phyloP scores from a whole-genome alignment of 2,888 invertebrate genomes.

The Pseudanteris insignis region DNA sequence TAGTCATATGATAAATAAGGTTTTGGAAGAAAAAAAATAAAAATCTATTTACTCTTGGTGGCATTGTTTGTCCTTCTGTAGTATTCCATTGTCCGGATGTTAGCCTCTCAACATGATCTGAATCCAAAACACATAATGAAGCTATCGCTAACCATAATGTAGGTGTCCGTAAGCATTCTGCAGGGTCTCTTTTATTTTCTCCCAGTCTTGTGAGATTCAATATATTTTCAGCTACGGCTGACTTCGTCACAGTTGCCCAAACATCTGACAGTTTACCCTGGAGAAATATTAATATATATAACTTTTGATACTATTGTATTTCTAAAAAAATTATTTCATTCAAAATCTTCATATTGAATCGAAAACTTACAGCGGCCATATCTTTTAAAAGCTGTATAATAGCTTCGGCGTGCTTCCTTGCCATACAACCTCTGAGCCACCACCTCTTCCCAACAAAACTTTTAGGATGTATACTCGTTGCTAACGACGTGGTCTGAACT shows the following conservation, averaged over 20 bases:
- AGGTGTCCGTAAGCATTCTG: constrained; percentile 82
- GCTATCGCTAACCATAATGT: constrained; percentile 93
- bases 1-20: no score
- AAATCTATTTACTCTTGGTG: constrained; percentile 65
- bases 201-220: constrained; percentile 82
- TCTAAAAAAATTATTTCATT: no score
- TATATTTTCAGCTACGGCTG: constrained; percentile 87
- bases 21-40: no score
- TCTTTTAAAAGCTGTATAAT: constrained; percentile 89
- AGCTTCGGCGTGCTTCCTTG: constrained; percentile 85
- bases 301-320: no score
- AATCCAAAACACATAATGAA: constrained; percentile 90
- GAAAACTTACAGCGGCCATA: constrained; percentile 84
- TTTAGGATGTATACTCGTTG: constrained; percentile 71
- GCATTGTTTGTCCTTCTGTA: constrained; percentile 70
- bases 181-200: constrained; percentile 79
- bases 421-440: constrained; percentile 89
- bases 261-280: constrained; percentile 85
- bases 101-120: constrained; percentile 85
- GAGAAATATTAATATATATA: neutral
- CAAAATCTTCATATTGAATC: no score
- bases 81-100: constrained; percentile 84
- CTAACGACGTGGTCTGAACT: constrained; percentile 70
- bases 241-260: constrained; percentile 89
- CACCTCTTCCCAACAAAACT: constrained; percentile 73